Conservation (phyloP, 2,797 vertebrate genomes). For the Acanthis flammea region DNA sequence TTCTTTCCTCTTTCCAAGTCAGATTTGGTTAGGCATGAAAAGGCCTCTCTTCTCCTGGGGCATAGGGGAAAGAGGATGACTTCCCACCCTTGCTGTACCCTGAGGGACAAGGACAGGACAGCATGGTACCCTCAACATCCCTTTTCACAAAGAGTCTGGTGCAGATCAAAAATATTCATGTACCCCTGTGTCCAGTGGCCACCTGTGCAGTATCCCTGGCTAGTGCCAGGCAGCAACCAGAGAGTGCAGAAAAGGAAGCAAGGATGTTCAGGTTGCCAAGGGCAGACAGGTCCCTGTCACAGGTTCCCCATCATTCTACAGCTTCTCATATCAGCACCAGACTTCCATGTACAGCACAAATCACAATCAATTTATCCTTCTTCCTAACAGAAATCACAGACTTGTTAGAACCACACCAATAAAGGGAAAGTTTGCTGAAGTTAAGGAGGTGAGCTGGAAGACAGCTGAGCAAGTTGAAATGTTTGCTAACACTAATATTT, state of each 20-base stretch:
- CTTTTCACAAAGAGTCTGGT: neutral
- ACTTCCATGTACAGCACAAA: fast-evolving
- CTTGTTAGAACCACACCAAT: neutral
- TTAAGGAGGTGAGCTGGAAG: neutral
- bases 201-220: neutral
- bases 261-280: neutral
- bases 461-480: neutral
- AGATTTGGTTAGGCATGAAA: neutral
- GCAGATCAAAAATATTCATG: neutral
- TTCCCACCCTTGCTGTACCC: neutral
- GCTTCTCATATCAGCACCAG: neutral
- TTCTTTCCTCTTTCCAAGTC: neutral
- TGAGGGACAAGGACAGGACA: neutral
- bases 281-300: neutral
- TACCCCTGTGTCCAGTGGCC: too few relatives aligned
- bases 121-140: neutral
- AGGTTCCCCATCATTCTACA: neutral
- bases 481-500: neutral
- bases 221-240: neutral
- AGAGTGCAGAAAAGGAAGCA: neutral
- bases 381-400: neutral
- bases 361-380: neutral
- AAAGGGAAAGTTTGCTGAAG: neutral
- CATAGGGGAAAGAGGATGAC: neutral
- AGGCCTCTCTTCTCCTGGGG: neutral